Percentiles rank a stretch among this genome's conserved stretches.
These are phyloP conservation scores for Tachysurus fulvidraco DNA, from an alignment of 2,113 vertebrate species.

Conservation along the genomic window DNA sequence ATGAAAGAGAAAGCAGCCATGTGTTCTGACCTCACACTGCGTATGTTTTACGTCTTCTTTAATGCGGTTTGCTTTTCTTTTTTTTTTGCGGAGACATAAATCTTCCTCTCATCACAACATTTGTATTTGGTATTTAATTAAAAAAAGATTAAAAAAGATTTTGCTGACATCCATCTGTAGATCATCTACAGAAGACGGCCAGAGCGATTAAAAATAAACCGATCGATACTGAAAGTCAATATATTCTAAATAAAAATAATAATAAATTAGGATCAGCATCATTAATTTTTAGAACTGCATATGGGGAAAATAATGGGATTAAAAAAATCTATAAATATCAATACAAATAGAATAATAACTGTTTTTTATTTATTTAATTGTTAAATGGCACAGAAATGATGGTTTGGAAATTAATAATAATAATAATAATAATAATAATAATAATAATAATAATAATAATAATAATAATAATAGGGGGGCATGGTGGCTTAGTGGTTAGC, in stretches of 20 bases:
- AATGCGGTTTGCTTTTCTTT: not conserved
- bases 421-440: too few species aligned
- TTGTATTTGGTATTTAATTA: conserved; percentile 4
- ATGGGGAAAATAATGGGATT: not conserved
- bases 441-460: too few species aligned
- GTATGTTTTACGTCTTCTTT: not conserved
- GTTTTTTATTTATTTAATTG: too few species aligned
- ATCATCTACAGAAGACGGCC: not conserved
- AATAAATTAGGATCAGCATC: not conserved
- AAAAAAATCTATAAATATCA: not conserved
- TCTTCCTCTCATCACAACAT: not conserved
- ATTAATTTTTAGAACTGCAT: not conserved
- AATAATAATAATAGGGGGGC: too few species aligned
- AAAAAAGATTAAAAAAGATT: not conserved
- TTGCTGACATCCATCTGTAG: not conserved
- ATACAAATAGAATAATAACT: too few species aligned
- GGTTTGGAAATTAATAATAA: too few species aligned
- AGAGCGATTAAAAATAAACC: not conserved
- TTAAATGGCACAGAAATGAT: too few species aligned
- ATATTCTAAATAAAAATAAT: not conserved
- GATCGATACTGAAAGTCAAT: not conserved
- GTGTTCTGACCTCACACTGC: not conserved
- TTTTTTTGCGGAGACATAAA: not conserved
- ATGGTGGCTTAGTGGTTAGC: too few species aligned
- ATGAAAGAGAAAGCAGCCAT: conserved; percentile 25